Percentiles rank a stretch among this genome's conserved stretches.
Conservation (phyloP, 1,140 invertebrate genomes). For the Hypothenemus hampei region DNA sequence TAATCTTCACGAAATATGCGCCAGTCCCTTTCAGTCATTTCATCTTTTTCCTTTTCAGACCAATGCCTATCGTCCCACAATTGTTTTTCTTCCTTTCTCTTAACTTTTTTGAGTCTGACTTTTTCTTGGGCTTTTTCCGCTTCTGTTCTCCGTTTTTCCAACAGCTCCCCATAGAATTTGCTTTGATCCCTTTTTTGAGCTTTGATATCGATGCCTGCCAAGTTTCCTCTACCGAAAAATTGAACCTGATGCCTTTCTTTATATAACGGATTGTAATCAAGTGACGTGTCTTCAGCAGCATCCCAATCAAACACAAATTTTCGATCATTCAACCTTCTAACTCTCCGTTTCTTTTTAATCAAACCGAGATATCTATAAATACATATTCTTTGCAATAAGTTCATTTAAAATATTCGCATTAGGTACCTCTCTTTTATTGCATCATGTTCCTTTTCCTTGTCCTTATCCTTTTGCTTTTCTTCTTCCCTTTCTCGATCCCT, state of each 20-base stretch:
- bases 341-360: conserved; percentile 88
- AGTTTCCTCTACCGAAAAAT: conserved; percentile 95
- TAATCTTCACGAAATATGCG: conserved; percentile 99
- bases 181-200: conserved; percentile 96
- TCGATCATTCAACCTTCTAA: conserved; percentile 90
- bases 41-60: conserved; percentile 88
- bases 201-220: conserved; percentile 97
- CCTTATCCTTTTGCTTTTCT: conserved; percentile 59
- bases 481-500: conserved; percentile 50
- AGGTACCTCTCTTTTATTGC: conserved; percentile 83
- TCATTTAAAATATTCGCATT: too few species aligned
- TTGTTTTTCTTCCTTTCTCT: conserved; percentile 95
- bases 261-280: conserved; percentile 96
- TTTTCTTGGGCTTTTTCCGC: conserved; percentile 98
- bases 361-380: conserved; percentile 75
- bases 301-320: conserved; percentile 99
- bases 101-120: conserved; percentile 87
- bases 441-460: conserved; percentile 87
- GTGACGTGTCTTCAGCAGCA: conserved; percentile 94
- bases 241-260: conserved; percentile 94
- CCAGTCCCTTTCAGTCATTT: conserved; percentile 99
- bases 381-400: too few species aligned
- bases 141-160: conserved; percentile 93
- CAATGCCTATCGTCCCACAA: conserved; percentile 99
- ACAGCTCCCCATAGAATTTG: conserved; percentile 95